Base-by-base conservation (phyloP, 1,140 invertebrate genomes). In the Wiebesia pumilae region DNA sequence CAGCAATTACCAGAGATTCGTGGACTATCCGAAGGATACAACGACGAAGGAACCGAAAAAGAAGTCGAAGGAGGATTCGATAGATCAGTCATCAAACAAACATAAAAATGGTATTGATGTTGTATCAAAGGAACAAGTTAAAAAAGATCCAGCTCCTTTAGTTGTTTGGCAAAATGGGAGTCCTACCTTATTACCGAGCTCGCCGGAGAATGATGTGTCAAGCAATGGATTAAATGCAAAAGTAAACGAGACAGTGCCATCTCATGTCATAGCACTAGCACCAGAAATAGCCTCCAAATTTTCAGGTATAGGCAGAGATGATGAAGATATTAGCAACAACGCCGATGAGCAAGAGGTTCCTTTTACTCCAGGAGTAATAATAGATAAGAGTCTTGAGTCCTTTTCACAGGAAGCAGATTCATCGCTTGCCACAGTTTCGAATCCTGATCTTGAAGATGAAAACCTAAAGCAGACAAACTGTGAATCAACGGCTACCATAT, bases 391-490 rank as follows among this genome's bases (percentile, higher is more conserved):
- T 81, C 47, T 90, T 19, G 90, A 92, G 35, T 90, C 88, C 0
- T 75, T 90, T n/a, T 90, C 89, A n/a, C 93, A 93, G 24, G 94
- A 95, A 84, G 91, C 89, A 40, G 94, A 95, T 81, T 94, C 94
- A 88, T 94, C 94, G 77, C 92, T 94, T 58, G 94, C 94, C 0
- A 93, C 91, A 30, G 93, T 90, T 19, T 92, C 92, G 3, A 91
- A 89, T 24, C 54, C 88, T 1, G 89, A 89, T 3, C 62, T 89
- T n/a, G 87, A 81, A 0, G 24, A 80, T 38, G 33, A 69, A 21
- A 88, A 90, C 30, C 84, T 62, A 21, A 88, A 86, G 19, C 88
- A 87, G 14, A 84, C 88, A 7, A 88, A 88, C 21, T 79, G 89
- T 0, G 43, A 89, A 21, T 90, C 88, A 43, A 90, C 90, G 0